Evolutionary conservation across 2,888 invertebrate species (phyloP).

Genomic region (Eucriotettix oculatus): DNA sequence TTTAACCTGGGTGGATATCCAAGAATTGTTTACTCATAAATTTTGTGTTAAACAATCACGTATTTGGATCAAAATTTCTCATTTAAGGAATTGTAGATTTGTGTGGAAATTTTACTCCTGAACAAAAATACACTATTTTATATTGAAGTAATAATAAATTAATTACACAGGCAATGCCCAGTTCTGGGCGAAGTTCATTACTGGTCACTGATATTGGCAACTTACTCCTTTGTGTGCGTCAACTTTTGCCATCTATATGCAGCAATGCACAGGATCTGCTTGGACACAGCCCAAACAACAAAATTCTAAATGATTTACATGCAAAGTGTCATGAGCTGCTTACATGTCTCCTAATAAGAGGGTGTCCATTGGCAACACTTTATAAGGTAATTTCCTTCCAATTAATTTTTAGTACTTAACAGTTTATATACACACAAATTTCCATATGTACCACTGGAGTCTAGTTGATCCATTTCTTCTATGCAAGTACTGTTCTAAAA

Average conservation of each 20-base stretch:
- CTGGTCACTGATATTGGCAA: not conserved
- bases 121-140: not conserved
- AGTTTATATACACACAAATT: too few relatives aligned
- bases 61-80: too few relatives aligned
- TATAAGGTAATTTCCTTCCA: constrained; percentile 39
- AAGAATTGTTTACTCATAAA: too few relatives aligned
- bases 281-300: not conserved
- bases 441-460: too few relatives aligned
- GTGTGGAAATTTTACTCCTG: not conserved
- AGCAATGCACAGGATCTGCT: not conserved
- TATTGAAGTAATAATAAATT: not conserved
- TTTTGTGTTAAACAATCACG: too few relatives aligned
- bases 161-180: not conserved
- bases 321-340: constrained; percentile 67
- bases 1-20: too few relatives aligned
- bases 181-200: not conserved
- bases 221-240: not conserved
- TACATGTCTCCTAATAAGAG: constrained; percentile 54
- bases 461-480: too few relatives aligned
- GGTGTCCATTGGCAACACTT: constrained; percentile 54
- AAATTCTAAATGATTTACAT: constrained; percentile 48
- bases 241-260: not conserved
- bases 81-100: too few relatives aligned
- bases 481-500: too few relatives aligned
- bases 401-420: not conserved